Conservation (phyloP, 2,113 vertebrate genomes). For the Pachypanchax playfairii region DNA sequence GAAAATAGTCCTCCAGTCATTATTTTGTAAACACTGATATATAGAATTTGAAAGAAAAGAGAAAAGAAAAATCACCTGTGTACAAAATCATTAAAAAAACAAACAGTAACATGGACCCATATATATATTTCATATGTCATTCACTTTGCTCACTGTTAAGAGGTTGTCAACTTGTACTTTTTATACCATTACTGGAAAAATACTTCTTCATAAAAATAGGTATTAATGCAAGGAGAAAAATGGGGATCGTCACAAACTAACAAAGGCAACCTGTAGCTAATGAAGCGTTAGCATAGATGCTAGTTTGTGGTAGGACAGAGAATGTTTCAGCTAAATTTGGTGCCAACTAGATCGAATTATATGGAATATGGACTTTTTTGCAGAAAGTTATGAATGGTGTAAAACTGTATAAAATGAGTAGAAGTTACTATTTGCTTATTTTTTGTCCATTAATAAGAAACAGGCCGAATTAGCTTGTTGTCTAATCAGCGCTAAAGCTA, state of each 20-base stretch:
- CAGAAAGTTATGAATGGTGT: neutral
- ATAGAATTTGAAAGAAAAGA: slow-evolving; percentile 57
- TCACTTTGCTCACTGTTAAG: slow-evolving; percentile 48
- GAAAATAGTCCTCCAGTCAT: slow-evolving; percentile 51
- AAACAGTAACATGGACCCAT: slow-evolving; percentile 65
- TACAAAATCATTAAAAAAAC: slow-evolving; percentile 63
- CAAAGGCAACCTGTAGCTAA: slow-evolving; percentile 29
- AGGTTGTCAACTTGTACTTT: slow-evolving; percentile 64
- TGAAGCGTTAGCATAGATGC: slow-evolving; percentile 47
- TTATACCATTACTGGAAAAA: slow-evolving; percentile 74
- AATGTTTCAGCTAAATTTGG: slow-evolving; percentile 6
- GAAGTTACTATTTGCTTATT: neutral
- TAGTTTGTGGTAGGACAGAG: slow-evolving; percentile 31
- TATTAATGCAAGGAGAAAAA: slow-evolving; percentile 49
- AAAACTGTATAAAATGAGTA: neutral
- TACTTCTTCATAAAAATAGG: slow-evolving; percentile 79
- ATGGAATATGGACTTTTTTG: neutral
- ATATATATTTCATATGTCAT: slow-evolving; percentile 48
- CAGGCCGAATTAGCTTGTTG: no score
- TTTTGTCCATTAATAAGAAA: no score
- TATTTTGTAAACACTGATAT: slow-evolving; percentile 71
- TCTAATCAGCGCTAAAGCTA: neutral
- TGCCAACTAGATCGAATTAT: slow-evolving; percentile 12
- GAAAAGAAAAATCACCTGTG: slow-evolving; percentile 25
- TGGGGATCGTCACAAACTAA: slow-evolving; percentile 32